Percentiles rank a stretch among this genome's conserved stretches.
Conservation (phyloP, 2,113 vertebrate genomes). For the Holacanthus passer region DNA sequence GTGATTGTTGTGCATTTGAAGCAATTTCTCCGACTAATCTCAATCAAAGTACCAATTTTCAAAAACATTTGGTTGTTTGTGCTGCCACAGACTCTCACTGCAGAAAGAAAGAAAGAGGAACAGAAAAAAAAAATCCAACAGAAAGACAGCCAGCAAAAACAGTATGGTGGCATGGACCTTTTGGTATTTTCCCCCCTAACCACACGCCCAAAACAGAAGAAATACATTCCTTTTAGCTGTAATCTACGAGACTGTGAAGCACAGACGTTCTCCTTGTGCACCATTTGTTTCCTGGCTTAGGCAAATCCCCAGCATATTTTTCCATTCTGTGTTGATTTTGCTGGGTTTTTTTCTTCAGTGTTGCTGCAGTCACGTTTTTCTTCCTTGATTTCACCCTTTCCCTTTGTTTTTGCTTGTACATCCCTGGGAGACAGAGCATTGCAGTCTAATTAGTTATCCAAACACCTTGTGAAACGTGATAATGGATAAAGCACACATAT, state of each 20-base stretch:
- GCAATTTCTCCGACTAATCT: background rate
- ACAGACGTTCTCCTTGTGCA: conserved; percentile 42
- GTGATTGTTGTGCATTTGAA: background rate
- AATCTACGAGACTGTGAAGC: conserved; percentile 43
- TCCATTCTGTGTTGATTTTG: conserved; percentile 55
- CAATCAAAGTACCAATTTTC: conserved; percentile 2
- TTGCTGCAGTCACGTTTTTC: conserved; percentile 48
- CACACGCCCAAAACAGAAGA: conserved; percentile 17
- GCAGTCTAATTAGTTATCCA: conserved; percentile 76
- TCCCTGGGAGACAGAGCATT: conserved; percentile 69
- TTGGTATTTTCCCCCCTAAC: conserved; percentile 9
- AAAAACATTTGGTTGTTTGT: background rate
- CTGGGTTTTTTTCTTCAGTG: background rate
- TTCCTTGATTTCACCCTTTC: conserved; percentile 64
- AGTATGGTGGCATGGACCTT: conserved; percentile 19
- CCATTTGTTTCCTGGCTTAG: conserved; percentile 59
- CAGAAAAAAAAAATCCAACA: background rate
- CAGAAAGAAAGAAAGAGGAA: background rate
- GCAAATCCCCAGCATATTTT: conserved; percentile 72
- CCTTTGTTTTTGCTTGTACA: conserved; percentile 54
- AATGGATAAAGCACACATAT: conserved; percentile 61
- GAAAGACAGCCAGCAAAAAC: background rate
- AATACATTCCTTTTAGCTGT: conserved; percentile 36
- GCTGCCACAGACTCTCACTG: background rate
- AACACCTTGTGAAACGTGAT: conserved; percentile 82